Evolutionary conservation across 2,888 invertebrate species (phyloP), one percentile per base, ranked within the genome.

Genomic region (Drepana falcataria): DNA sequence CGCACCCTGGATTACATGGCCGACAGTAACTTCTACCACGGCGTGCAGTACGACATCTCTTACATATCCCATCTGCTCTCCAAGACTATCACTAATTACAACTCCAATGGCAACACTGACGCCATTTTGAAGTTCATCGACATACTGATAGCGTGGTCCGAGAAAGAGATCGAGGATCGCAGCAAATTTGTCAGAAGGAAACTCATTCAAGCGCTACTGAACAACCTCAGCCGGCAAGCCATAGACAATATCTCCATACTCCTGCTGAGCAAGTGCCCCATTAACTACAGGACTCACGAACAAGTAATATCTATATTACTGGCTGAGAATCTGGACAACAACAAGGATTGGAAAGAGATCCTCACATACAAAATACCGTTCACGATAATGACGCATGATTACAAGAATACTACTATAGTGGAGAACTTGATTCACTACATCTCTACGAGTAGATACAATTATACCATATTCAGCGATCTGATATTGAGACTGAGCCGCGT

Each of bases 271-370:
- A 79, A 84, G 37, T 77, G 92, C 51, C 85, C 92, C 2, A 85
- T 92, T 37, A 73, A 87, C 70, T 85, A 82, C 64, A 85, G 64
- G 55, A 74, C 67, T 5, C 73, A 65, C 33, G 82, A 86, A 35
- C 87, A 89, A 56, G 55, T 87, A 0, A 85, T 94, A 0, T 82
- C 79, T 5, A 68, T 83, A 4, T 66, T 94, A 35, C 85, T 95
- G 2, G 92, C 92, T 0, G 78, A 92, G 53, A 85, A 85, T 57
- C 83, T 92, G 2, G 75, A 92, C 4, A 73, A 81, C 1, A 92
- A 84, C 52, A 83, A 89, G 2, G 89, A 93, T 63, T 96, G 96
- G 96, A 92, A 92, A 49, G 94, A 94, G 65, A 92, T 93, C 37
- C 75, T 96, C 0, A 71, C 71, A 0, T 79, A 75, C 41, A 85